Conservation (phyloP, 1,140 invertebrate genomes). For the Luehdorfia chinensis region DNA sequence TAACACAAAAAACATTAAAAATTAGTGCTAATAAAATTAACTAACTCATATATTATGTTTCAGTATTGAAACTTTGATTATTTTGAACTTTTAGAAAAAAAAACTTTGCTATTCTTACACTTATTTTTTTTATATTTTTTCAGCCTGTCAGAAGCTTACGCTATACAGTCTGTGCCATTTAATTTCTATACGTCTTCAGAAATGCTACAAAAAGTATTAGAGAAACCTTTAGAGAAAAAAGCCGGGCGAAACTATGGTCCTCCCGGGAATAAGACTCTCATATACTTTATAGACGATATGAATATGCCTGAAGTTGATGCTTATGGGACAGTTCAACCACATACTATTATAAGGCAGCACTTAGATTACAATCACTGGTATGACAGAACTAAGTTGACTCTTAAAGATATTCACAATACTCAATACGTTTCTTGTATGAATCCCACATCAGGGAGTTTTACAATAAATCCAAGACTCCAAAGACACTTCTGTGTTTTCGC, state of each 20-base stretch:
- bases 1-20: not conserved
- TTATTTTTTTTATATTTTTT: constrained; percentile 6
- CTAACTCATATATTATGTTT: not conserved
- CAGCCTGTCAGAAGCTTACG: constrained; percentile 90
- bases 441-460: constrained; percentile 97
- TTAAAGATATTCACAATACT: constrained; percentile 98
- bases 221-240: constrained; percentile 98
- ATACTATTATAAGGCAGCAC: constrained; percentile 96
- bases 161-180: constrained; percentile 94
- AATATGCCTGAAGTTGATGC: constrained; percentile 98
- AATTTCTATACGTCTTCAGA: constrained; percentile 98
- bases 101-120: not conserved
- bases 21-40: too few species aligned
- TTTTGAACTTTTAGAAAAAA: too few species aligned
- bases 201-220: constrained; percentile 96
- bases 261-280: constrained; percentile 94
- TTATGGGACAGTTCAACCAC: constrained; percentile 97
- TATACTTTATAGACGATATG: constrained; percentile 98
- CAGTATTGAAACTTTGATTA: not conserved
- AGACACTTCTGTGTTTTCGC: constrained; percentile 97
- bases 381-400: constrained; percentile 91
- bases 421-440: constrained; percentile 99
- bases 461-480: constrained; percentile 95
- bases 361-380: constrained; percentile 98
- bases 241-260: constrained; percentile 97